Evolutionary conservation across 1,140 invertebrate genomes (phyloP), one percentile per base, ranked within the genome.

Genomic region (Anastatus disparis): DNA sequence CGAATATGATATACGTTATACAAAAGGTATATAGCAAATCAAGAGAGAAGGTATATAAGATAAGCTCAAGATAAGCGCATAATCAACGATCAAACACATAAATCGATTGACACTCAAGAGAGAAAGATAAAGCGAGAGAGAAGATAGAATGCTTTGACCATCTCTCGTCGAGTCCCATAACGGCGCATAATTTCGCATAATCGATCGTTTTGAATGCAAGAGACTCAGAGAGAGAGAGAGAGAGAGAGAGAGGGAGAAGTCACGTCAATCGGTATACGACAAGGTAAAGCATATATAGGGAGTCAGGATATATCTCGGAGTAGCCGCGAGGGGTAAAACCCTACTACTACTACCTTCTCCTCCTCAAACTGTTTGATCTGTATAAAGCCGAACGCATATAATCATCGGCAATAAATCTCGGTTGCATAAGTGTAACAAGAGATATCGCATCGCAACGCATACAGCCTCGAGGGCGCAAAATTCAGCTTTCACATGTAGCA

Each of bases 371-470:
- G 74, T 81, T 83, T 80, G 81, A 79, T 81, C 79, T 22, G 59
- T n/a, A n/a, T n/a, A n/a, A n/a, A n/a, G n/a, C n/a, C n/a, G n/a
- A n/a, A n/a, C n/a, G n/a, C 78, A 78, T 79, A 83, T 82, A 81
- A 83, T 82, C 81, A 81, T 78, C 77, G 78, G 80, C 83, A 86
- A 86, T 85, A 86, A 85, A 86, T 86, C 84, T 84, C 78, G 77
- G 82, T 86, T 86, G 84, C 84, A 84, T 86, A 86, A 86, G 83
- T 85, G 83, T 85, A 85, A 84, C 82, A 80, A 84, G 83, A 84
- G 84, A 86, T 86, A 85, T 72, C 77, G 76, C 80, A 85, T 86
- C 84, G 83, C 80, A 85, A 84, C 83, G 82, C 82, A 85, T 76
- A 86, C 81, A 85, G 82, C 82, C 83, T 79, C 63, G 63, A 66